Evolutionary conservation across 2,888 invertebrate species (phyloP), one percentile per base, ranked within the genome.

Genomic region (Sesamia inferens): DNA sequence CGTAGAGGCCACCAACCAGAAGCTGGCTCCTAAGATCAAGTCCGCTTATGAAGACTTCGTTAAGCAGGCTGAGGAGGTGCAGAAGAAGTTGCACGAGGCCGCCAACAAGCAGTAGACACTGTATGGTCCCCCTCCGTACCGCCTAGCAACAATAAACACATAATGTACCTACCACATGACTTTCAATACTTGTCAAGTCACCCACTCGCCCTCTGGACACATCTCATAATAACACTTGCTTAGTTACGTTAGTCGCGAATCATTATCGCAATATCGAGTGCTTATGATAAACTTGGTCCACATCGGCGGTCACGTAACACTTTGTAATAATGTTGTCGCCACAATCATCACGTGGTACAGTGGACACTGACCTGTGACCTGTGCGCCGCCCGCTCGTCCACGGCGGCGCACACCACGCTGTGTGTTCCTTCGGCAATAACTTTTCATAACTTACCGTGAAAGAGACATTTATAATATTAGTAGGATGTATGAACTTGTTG

Each of bases 21-120:
- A 95, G 88, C 88, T 96, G 80, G 94, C 92, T 59, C 95, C 95
- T 44, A 86, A 93, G 90, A 82, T 96, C 88, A 93, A 94, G 91
- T 86, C 87, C 42, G 96, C 95, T 2, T 95, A 93, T 92, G 93
- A 95, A 42, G 91, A 92, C 87, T 93, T 96, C 90, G 89, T 92
- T 39, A 93, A 94, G 90, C 91, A 93, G 63, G 90, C 89, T 63
- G 87, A 94, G 88, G 87, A 87, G 44, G 87, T 96, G 68, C 94
- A 94, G 90, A 92, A 93, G 93, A 94, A 94, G 81, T 57, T 96
- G 81, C 94, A 94, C 89, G 95, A 94, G 31, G 95, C 92, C 78
- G 94, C 95, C 90, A 90, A 64, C 90, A 95, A 95, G 93, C 94
- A 94, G 88, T 93, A 80, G 89, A 48, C 55, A n/a, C 14, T 22